Conservation (phyloP, 2,113 vertebrate genomes). For the Epinephelus fuscoguttatus region DNA sequence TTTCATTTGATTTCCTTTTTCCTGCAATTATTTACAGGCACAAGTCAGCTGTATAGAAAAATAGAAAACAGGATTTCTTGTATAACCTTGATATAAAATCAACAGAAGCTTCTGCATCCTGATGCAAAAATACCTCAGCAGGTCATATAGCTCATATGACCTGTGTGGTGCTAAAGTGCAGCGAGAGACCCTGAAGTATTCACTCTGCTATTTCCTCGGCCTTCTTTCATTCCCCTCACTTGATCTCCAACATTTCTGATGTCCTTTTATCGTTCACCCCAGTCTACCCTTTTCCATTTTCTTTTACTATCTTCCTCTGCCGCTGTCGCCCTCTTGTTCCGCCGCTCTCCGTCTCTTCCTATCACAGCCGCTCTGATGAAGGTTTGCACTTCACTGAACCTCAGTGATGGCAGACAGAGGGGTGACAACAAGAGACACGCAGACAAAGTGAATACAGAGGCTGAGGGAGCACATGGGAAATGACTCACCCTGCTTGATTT, state of each 20-base stretch:
- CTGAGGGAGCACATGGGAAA: slow-evolving; percentile 19
- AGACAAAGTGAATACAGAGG: background rate
- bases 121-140: background rate
- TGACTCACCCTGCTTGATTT: slow-evolving; percentile 36
- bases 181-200: background rate
- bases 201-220: background rate
- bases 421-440: slow-evolving; percentile 12
- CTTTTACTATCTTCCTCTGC: background rate
- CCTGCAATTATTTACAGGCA: background rate
- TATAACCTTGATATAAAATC: background rate
- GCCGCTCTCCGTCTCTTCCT: background rate
- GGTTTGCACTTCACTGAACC: slow-evolving; percentile 34
- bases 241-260: slow-evolving; percentile 9
- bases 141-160: background rate
- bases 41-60: background rate
- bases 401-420: slow-evolving; percentile 31
- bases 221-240: background rate
- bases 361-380: slow-evolving; percentile 27
- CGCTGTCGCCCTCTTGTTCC: background rate
- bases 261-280: background rate
- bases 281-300: slow-evolving; percentile 34
- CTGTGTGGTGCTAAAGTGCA: background rate
- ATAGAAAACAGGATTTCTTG: background rate
- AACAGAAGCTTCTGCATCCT: background rate
- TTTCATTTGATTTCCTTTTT: background rate